Conservation (phyloP, 2,797 vertebrate genomes). For the Chanos chanos region DNA sequence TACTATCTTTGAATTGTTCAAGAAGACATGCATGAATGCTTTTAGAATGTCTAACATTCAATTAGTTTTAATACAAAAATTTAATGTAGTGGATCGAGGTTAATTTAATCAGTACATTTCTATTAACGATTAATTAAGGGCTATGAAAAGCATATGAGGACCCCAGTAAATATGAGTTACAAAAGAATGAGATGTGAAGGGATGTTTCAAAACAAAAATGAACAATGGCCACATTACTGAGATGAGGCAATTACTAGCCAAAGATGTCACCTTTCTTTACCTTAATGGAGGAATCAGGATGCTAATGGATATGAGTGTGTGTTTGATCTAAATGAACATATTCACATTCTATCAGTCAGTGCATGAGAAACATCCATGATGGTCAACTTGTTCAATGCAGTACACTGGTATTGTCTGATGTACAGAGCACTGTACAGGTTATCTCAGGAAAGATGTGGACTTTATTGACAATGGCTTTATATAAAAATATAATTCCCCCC, state of each 20-base stretch:
- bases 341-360: slow-evolving; percentile 8
- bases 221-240: slow-evolving; percentile 63
- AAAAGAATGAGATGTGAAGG: slow-evolving; percentile 62
- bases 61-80: slow-evolving; percentile 59
- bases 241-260: slow-evolving; percentile 76
- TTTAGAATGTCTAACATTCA: slow-evolving; percentile 20
- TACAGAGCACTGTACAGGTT: too few species aligned
- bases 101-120: slow-evolving; percentile 72
- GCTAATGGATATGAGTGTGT: slow-evolving; percentile 49
- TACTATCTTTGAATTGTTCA: not conserved
- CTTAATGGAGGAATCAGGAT: slow-evolving; percentile 70
- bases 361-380: too few species aligned
- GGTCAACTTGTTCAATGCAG: too few species aligned
- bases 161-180: slow-evolving; percentile 26
- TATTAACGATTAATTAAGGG: slow-evolving; percentile 70
- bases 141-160: slow-evolving; percentile 53
- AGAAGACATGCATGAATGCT: slow-evolving; percentile 3
- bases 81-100: slow-evolving; percentile 74
- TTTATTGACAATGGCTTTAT: not conserved
- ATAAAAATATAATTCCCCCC: not conserved
- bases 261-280: slow-evolving; percentile 63
- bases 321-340: slow-evolving; percentile 34
- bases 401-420: too few species aligned
- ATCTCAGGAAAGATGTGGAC: too few species aligned
- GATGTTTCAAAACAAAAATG: slow-evolving; percentile 58